phyloP scores from a whole-genome alignment of 2,888 invertebrate species.

The Lycophotia porphyrea region DNA sequence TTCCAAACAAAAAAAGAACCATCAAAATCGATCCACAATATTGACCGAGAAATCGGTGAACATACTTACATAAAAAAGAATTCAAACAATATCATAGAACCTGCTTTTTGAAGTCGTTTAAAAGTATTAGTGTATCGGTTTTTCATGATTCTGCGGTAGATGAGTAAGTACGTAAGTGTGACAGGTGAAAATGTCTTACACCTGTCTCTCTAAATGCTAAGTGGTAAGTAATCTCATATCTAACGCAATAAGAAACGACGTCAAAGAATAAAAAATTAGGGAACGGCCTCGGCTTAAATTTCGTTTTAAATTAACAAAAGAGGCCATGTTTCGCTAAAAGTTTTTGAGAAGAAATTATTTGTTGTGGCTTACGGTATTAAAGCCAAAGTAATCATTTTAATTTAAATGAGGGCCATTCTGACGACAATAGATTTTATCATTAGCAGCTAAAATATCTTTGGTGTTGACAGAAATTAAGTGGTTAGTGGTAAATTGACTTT shows the following conservation, averaged over 20 bases:
- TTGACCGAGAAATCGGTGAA: too few relatives aligned
- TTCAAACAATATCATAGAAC: too few relatives aligned
- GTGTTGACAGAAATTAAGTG: conserved; percentile 48
- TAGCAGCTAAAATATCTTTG: conserved; percentile 55
- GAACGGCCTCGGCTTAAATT: conserved; percentile 47
- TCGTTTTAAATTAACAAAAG: conserved; percentile 69
- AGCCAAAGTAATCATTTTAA: conserved; percentile 70
- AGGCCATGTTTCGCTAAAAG: conserved; percentile 58
- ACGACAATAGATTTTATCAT: conserved; percentile 62
- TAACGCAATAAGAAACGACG: conserved; percentile 41
- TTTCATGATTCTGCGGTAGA: conserved; percentile 1
- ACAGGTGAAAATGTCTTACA: conserved; percentile 8
- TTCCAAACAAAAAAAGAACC: too few relatives aligned
- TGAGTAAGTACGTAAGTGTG: not conserved
- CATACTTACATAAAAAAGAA: too few relatives aligned
- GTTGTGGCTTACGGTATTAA: conserved; percentile 67
- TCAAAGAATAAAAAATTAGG: conserved; percentile 56
- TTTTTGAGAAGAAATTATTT: conserved; percentile 67
- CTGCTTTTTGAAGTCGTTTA: too few relatives aligned
- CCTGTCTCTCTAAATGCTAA: conserved; percentile 24
- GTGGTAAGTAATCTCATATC: conserved; percentile 18
- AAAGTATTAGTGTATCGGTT: not conserved
- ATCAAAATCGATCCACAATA: too few relatives aligned
- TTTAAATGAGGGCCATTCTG: conserved; percentile 63
- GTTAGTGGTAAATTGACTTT: conserved; percentile 25